Evolutionary conservation across 2,888 invertebrate genomes (phyloP).

Genomic region (Coremacera marginata): DNA sequence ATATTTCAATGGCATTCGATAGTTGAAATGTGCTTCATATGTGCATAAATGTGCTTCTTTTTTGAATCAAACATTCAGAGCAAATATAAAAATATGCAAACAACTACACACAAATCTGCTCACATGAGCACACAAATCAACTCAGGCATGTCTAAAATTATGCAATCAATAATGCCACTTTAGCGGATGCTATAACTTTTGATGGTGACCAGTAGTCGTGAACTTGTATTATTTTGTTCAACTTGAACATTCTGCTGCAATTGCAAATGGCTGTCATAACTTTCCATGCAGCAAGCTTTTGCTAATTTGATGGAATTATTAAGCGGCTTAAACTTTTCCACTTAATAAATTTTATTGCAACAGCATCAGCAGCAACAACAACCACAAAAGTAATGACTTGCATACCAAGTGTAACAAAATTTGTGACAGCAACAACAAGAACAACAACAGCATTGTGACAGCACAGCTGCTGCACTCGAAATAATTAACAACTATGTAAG

Average conservation of each 20-base stretch:
- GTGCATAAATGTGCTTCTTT: too few relatives aligned
- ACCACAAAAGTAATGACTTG: neutral
- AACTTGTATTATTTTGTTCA: neutral
- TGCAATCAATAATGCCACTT: neutral
- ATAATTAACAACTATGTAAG: constrained; percentile 8
- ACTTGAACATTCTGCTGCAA: neutral
- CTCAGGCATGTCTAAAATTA: neutral
- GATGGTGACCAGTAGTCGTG: too few relatives aligned
- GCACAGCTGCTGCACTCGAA: neutral
- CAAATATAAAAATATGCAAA: too few relatives aligned
- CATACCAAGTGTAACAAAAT: neutral
- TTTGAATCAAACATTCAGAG: too few relatives aligned
- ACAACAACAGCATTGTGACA: neutral
- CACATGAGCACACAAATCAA: too few relatives aligned
- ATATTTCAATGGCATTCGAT: too few relatives aligned
- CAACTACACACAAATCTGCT: too few relatives aligned
- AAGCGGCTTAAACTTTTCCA: constrained; percentile 27
- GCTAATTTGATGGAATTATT: constrained; percentile 18
- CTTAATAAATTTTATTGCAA: constrained; percentile 23
- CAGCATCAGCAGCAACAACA: neutral
- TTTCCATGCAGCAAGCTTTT: neutral
- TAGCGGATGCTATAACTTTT: too few relatives aligned
- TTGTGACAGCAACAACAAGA: neutral
- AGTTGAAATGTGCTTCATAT: too few relatives aligned
- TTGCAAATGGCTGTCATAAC: neutral